A percentile compares a stretch with the other conserved stretches of the same genome.
These are phyloP conservation scores for Pollenia amentaria DNA, from an alignment of 2,888 invertebrate species.

Conservation along the genomic window DNA sequence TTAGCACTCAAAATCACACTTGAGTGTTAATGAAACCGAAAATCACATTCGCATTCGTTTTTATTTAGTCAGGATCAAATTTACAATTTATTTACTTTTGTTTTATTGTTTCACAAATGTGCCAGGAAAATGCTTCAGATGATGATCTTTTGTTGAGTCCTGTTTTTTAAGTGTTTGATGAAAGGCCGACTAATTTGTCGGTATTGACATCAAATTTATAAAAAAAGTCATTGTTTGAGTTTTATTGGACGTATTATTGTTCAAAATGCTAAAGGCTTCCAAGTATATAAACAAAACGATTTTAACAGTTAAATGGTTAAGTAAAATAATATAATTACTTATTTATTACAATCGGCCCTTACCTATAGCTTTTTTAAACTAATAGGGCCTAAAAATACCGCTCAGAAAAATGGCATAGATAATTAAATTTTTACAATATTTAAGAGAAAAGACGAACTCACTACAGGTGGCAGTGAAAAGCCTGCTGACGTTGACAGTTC, in stretches of 20 bases:
- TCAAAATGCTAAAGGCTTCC: neutral
- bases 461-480: too few relatives aligned
- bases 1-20: conserved; percentile 66
- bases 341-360: too few relatives aligned
- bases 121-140: conserved; percentile 27
- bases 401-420: too few relatives aligned
- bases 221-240: conserved; percentile 26
- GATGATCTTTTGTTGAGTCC: conserved; percentile 11
- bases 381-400: too few relatives aligned
- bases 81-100: conserved; percentile 46
- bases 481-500: too few relatives aligned
- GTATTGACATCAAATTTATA: conserved; percentile 53
- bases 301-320: neutral
- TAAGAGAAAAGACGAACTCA: too few relatives aligned
- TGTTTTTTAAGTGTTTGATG: conserved; percentile 8
- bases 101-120: conserved; percentile 47
- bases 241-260: neutral
- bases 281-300: neutral
- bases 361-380: too few relatives aligned
- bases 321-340: too few relatives aligned
- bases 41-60: conserved; percentile 50
- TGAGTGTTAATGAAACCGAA: conserved; percentile 67
- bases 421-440: too few relatives aligned
- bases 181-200: conserved; percentile 66
- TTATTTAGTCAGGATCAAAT: conserved; percentile 62